These are phyloP conservation scores for Carcina quercana DNA, from an alignment of 2,888 invertebrate species.

Conservation along the genomic window DNA sequence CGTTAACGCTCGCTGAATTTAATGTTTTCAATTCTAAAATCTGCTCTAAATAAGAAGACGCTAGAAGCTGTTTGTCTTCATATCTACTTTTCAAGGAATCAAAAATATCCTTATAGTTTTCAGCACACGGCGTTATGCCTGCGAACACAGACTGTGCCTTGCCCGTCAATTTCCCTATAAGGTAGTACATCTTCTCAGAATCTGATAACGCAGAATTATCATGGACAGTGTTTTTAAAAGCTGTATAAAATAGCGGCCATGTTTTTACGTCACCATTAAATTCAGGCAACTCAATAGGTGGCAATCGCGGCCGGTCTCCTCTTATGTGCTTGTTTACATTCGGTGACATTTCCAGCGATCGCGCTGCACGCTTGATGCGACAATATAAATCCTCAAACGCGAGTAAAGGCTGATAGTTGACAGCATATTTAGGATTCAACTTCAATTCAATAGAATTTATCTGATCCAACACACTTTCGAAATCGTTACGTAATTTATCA, in stretches of 20 bases:
- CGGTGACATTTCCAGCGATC: background rate
- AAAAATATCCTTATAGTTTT: constrained; percentile 11
- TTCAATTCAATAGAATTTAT: background rate
- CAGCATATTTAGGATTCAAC: background rate
- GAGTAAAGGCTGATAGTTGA: background rate
- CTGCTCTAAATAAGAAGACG: constrained; percentile 11
- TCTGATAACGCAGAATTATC: constrained; percentile 9
- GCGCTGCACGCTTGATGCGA: background rate
- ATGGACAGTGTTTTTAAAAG: constrained; percentile 8
- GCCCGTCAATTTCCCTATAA: constrained; percentile 10
- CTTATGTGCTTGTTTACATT: background rate
- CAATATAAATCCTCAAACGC: background rate
- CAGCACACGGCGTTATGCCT: constrained; percentile 9
- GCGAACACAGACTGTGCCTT: constrained; percentile 10
- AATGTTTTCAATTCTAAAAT: constrained; percentile 6
- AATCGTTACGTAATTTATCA: background rate
- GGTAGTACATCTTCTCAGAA: constrained; percentile 11
- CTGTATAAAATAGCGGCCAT: constrained; percentile 11
- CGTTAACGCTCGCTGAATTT: background rate
- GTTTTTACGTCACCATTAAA: constrained; percentile 8
- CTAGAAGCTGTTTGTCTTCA: constrained; percentile 11
- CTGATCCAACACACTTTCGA: background rate
- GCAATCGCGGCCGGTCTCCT: background rate
- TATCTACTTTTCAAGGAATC: constrained; percentile 12
- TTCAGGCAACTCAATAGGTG: constrained; percentile 4